Evolutionary conservation across 2,113 vertebrate species (phyloP).

Genomic region (Grammomys dolichurus): DNA sequence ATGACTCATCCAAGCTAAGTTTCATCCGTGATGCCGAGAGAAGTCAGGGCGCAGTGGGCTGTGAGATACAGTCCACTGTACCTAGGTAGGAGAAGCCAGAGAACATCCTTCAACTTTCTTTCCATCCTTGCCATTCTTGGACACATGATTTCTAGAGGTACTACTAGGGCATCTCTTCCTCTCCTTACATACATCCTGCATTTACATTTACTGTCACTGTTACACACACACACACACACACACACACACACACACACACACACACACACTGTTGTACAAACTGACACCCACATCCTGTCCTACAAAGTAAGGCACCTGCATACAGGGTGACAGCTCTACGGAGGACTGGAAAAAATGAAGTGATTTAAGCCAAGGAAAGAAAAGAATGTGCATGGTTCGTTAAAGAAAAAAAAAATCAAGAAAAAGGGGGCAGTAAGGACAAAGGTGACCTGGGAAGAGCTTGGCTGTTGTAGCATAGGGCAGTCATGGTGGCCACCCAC

Average conservation of each 20-base stretch:
- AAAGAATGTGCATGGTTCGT: background rate
- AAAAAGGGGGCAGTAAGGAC: background rate
- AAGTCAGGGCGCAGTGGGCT: background rate
- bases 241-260: background rate
- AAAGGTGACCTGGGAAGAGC: background rate
- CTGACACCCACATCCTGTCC: background rate
- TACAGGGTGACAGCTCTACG: background rate
- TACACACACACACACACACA: background rate
- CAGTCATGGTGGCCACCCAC: background rate
- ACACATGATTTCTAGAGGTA: background rate
- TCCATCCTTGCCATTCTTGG: background rate
- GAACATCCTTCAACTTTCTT: background rate
- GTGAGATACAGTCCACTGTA: background rate
- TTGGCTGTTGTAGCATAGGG: background rate
- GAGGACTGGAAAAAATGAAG: background rate
- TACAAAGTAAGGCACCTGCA: conserved; percentile 39
- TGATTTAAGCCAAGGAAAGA: background rate
- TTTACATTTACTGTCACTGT: background rate
- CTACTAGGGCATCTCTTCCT: background rate
- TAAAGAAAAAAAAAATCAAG: background rate
- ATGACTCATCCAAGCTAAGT: background rate
- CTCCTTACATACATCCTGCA: background rate
- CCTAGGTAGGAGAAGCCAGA: background rate
- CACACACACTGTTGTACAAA: fast-evolving
- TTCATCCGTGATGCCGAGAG: background rate